Evolutionary conservation across 2,888 invertebrate genomes (phyloP).

Genomic region (Conomelus anceps): DNA sequence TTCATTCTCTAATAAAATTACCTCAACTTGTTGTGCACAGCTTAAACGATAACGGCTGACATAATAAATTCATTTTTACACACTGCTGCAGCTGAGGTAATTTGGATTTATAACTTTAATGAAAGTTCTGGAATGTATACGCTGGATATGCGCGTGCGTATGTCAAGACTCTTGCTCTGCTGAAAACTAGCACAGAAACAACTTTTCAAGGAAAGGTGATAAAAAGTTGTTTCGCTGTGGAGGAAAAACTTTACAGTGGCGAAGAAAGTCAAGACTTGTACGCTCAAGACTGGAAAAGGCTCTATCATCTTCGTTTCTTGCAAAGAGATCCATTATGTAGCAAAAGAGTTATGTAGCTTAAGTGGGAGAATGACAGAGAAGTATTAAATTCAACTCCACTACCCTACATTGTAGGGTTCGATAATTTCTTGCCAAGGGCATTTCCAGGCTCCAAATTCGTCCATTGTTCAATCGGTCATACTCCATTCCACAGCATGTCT

Average conservation of each 20-base stretch:
- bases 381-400: background rate
- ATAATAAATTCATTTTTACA: background rate
- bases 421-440: too few species aligned
- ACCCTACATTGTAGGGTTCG: background rate
- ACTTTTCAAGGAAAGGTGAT: background rate
- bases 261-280: background rate
- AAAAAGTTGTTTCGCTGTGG: background rate
- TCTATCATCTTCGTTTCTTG: background rate
- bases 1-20: background rate
- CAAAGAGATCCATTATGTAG: background rate
- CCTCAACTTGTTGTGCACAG: background rate
- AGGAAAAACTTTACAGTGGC: background rate
- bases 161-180: background rate
- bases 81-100: background rate
- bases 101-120: background rate
- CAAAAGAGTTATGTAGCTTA: background rate
- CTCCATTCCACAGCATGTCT: too few species aligned
- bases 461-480: too few species aligned
- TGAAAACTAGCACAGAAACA: background rate
- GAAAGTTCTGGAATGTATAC: background rate
- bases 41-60: background rate
- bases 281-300: background rate
- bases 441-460: too few species aligned
- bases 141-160: background rate
- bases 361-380: background rate